A percentile compares a stretch with the other conserved stretches of the same genome.
phyloP scores from a whole-genome alignment of 2,888 invertebrate genomes.

The Drosophila kambysellisi region DNA sequence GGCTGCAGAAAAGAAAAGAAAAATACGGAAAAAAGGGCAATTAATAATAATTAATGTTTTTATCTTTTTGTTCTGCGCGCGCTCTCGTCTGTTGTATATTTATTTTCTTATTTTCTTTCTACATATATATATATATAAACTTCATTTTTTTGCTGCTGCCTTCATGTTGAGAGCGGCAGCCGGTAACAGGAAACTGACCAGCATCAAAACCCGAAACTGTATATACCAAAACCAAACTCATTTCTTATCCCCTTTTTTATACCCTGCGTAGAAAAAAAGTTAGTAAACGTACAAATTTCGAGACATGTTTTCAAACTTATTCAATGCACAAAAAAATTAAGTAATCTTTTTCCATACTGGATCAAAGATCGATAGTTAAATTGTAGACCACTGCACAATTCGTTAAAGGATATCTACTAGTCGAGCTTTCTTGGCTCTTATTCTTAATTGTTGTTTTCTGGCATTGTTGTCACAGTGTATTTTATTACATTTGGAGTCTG shows the following conservation, averaged over 20 bases:
- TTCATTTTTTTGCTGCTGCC: slow-evolving; percentile 20
- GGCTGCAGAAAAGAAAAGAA: slow-evolving; percentile 29
- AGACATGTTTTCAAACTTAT: not conserved
- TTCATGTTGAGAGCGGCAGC: slow-evolving; percentile 40
- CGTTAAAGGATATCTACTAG: slow-evolving; percentile 7
- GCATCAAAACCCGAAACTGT: slow-evolving; percentile 57
- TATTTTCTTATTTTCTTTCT: slow-evolving; percentile 32
- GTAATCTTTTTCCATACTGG: not conserved
- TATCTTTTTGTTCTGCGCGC: slow-evolving; percentile 73
- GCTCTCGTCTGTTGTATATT: slow-evolving; percentile 34
- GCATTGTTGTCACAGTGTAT: slow-evolving; percentile 55
- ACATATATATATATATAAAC: not conserved
- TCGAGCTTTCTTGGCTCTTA: not conserved
- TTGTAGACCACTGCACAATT: not conserved
- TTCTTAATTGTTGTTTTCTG: slow-evolving; percentile 48
- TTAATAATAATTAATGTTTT: slow-evolving; percentile 84
- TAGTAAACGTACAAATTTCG: not conserved
- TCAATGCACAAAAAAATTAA: not conserved
- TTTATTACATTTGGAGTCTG: slow-evolving; percentile 67
- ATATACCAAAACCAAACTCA: slow-evolving; percentile 39
- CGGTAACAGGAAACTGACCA: slow-evolving; percentile 71
- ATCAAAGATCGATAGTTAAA: not conserved
- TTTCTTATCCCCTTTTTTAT: slow-evolving; percentile 10
- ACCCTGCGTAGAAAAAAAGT: slow-evolving; percentile 35
- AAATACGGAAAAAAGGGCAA: slow-evolving; percentile 73